phyloP scores from a whole-genome alignment of 1,140 invertebrate species.

The Spodoptera frugiperda region DNA sequence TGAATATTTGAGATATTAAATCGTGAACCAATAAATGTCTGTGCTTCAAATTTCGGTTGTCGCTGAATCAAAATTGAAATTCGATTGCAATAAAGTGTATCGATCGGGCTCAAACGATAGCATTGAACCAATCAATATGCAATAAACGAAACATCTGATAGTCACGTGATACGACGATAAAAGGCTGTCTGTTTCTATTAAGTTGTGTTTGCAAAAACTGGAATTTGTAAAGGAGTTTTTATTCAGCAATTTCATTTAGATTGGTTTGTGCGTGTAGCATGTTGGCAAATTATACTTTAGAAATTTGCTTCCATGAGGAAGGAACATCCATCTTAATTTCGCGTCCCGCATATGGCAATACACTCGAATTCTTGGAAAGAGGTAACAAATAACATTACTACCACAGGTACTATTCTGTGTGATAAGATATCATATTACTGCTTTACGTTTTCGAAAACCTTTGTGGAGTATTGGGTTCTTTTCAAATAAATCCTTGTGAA shows the following conservation, averaged over 20 bases:
- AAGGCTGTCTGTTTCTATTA: slow-evolving; percentile 27
- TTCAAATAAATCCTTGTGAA: slow-evolving; percentile 3
- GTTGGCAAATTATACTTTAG: neutral
- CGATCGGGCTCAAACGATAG: slow-evolving; percentile 27
- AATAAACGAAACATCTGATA: slow-evolving; percentile 40
- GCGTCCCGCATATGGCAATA: no score
- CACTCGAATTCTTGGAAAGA: no score
- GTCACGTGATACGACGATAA: slow-evolving; percentile 41
- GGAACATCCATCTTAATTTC: no score
- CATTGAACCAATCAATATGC: slow-evolving; percentile 44
- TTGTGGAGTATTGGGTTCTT: neutral
- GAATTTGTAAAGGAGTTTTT: neutral
- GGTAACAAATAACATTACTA: no score
- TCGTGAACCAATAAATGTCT: neutral
- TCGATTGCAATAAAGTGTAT: slow-evolving; percentile 22
- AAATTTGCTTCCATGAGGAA: neutral
- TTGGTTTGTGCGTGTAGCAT: neutral
- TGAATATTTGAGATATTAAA: neutral
- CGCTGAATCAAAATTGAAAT: neutral
- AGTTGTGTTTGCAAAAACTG: neutral
- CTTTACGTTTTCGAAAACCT: no score
- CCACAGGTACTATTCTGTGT: no score
- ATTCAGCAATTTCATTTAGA: neutral
- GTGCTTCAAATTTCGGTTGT: neutral
- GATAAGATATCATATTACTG: no score